These are phyloP conservation scores for Percopsis omiscomaycus DNA, from an alignment of 2,797 vertebrate genomes.

Conservation along the genomic window DNA sequence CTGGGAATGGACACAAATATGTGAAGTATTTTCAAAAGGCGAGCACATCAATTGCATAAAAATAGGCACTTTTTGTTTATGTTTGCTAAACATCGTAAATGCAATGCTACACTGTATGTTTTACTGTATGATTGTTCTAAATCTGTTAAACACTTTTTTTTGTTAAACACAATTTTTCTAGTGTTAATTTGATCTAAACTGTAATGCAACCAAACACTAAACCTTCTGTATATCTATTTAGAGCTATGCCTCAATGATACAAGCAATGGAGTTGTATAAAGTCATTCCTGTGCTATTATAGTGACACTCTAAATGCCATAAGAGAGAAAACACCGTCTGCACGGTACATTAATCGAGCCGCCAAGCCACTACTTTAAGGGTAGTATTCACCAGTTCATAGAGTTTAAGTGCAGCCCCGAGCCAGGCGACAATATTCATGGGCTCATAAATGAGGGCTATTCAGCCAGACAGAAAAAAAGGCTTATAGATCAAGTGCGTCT, in stretches of 20 bases:
- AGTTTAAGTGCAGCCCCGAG: constrained; percentile 68
- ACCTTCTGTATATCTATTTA: constrained; percentile 17
- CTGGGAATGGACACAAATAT: not conserved
- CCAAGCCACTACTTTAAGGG: constrained; percentile 45
- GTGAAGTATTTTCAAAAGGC: too few relatives aligned
- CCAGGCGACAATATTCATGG: constrained; percentile 52
- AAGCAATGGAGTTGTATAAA: constrained; percentile 47
- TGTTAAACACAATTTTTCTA: too few relatives aligned
- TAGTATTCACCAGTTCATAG: constrained; percentile 62
- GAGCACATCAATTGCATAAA: too few relatives aligned
- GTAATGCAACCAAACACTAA: too few relatives aligned
- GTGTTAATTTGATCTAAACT: too few relatives aligned
- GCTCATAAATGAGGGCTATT: constrained; percentile 61
- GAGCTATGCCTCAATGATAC: constrained; percentile 39
- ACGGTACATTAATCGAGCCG: constrained; percentile 58
- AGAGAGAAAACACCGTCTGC: constrained; percentile 31
- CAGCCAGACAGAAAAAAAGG: constrained; percentile 44
- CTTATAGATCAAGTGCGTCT: constrained; percentile 40
- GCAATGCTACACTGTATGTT: too few relatives aligned
- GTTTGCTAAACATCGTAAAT: too few relatives aligned
- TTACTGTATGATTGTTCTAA: too few relatives aligned
- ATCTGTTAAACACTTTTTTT: too few relatives aligned
- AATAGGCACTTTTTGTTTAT: too few relatives aligned
- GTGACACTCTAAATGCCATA: constrained; percentile 45
- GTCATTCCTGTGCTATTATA: constrained; percentile 41